Base-by-base conservation (phyloP, 2,888 invertebrate genomes). In the Lathronympha strigana region DNA sequence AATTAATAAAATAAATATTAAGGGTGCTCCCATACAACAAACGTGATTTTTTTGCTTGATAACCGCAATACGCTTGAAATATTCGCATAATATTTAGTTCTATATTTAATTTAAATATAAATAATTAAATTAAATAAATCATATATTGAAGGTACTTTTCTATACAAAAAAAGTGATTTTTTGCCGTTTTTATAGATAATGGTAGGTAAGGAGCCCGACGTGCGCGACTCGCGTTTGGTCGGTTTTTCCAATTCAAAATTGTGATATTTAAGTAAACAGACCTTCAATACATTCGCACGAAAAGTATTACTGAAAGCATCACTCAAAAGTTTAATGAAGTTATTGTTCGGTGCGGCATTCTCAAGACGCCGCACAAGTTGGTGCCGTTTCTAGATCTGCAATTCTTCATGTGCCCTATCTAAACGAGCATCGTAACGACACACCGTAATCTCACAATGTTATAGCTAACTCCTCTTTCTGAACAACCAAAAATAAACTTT, bases 391-490 rank as follows among this genome's bases (percentile, higher is more conserved):
- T 79, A 86, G 87, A 89, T 86, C 84, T 87, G 84, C 90, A 87
- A 90, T 90, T 81, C 89, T 80, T 90, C 90, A 89, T 87, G 83
- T 76, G 78, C 78, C 84, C 67, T 90, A 91, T 91, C 90, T 91
- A 88, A 91, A 91, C 88, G 90, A 88, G 88, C 79, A 91, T 90
- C 90, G 84, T 88, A 90, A 90, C 86, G 89, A 88, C 89, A 86
- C 79, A 79, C 81, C 80, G 88, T 90, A 90, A 90, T 90, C 90
- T 90, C 82, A 78, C 81, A 78, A 78, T 84, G 82, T 82, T 84
- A 79, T 79, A 76, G 75, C 78, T 73, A 74, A 73, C 69, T 69
- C 70, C 38, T 60, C 8, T 15, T 43, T 23, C 36, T 23, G 49
- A 43, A 61, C 68, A 43, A 53, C 6, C 62, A 38, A 69, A 66